Evolutionary conservation across 2,888 invertebrate species (phyloP), one percentile per base, ranked within the genome.

Genomic region (Trimorus sp.): DNA sequence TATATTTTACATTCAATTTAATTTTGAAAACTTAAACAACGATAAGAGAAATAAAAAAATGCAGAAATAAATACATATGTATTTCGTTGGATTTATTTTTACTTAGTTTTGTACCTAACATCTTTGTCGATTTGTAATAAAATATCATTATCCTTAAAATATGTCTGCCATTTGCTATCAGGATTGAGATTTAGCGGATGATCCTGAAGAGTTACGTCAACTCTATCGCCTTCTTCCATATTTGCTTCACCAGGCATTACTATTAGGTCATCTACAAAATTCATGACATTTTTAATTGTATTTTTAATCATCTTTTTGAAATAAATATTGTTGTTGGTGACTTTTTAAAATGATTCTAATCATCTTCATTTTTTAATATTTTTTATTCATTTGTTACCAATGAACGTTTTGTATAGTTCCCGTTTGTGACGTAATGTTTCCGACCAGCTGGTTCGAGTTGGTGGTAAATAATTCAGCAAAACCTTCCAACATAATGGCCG

Each of bases 91-190:
- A n/a, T n/a, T n/a, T n/a, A n/a, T n/a, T 26, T 26, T 26, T 26
- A 3, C 4, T 26, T 26, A 26, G 4, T 26, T 4, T 26, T 78
- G 45, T 83, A 89, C 90, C 98, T 94, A 60, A 98, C 98, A 92
- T 99, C 98, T 92, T 99, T 99, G 92, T 99, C 99, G 87, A 99
- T 99, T 93, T 99, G 99, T 54, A 98, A 92, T 51, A 99, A 93
- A 79, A 99, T 98, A 92, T 99, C 98, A 92, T 99, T 99, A 91
- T 99, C 99, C 91, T 96, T 97, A 92, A 99, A 99, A 92, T 96
- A 99, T 3, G 96, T 96, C 87, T 96, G 96, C 99, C 99, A 99
- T 60, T 97, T 96, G 90, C 98, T 98, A 86, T 97, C 97, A 0
- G 99, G 98, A 87, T 97, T 97, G n/a, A 97, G 95, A 91, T 97